Conservation (phyloP, 2,797 vertebrate species). For the Hirundo rustica region DNA sequence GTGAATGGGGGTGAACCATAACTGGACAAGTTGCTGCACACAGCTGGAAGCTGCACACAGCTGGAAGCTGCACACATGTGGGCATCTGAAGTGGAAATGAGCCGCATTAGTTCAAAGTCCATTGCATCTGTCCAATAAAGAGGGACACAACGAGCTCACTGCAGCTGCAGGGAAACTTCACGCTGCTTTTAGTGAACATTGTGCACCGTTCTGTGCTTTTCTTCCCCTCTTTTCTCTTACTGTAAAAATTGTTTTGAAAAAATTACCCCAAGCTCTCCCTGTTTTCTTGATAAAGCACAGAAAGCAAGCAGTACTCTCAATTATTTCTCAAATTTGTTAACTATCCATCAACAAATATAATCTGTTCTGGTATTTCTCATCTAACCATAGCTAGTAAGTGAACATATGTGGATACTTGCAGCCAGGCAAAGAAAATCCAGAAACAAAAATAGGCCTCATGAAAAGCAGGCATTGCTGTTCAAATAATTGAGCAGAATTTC, state of each 20-base stretch:
- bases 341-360: background rate
- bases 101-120: background rate
- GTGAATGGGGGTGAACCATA: background rate
- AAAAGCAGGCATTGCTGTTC: background rate
- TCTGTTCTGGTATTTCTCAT: background rate
- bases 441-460: background rate
- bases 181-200: background rate
- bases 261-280: background rate
- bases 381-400: background rate
- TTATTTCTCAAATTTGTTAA: background rate
- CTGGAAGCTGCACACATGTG: background rate
- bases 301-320: background rate
- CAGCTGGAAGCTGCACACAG: background rate
- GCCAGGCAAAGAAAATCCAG: background rate
- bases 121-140: background rate
- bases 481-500: background rate
- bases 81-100: background rate
- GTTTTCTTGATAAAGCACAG: background rate
- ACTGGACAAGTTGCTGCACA: background rate
- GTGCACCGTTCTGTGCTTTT: background rate
- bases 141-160: background rate
- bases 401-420: background rate
- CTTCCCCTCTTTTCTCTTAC: background rate
- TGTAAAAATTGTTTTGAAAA: background rate
- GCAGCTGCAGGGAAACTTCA: background rate